These are phyloP conservation scores for Carcharodon carcharias DNA, from an alignment of 2,797 vertebrate genomes.

Conservation along the genomic window DNA sequence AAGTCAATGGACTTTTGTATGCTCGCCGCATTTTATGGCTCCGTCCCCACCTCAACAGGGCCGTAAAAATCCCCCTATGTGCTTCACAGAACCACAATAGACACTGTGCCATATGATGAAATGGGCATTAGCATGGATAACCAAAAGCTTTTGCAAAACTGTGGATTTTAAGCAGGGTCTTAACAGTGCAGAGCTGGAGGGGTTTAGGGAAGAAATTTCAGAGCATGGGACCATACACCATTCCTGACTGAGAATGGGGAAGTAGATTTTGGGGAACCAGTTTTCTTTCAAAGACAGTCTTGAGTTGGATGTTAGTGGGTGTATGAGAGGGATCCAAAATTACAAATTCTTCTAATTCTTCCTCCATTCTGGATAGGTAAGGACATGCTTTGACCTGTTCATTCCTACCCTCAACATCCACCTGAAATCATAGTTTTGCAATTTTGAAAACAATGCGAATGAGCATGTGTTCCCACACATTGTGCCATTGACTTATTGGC, in stretches of 20 bases:
- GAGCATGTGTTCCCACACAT: not conserved
- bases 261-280: not conserved
- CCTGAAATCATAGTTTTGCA: not conserved
- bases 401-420: not conserved
- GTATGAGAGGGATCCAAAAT: not conserved
- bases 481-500: not conserved
- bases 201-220: not conserved
- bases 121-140: not conserved
- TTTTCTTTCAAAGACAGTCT: not conserved
- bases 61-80: no score
- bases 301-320: not conserved
- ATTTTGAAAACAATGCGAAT: not conserved
- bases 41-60: no score
- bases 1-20: no score
- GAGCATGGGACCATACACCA: not conserved
- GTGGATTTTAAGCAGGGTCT: not conserved
- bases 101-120: not conserved
- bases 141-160: not conserved
- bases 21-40: no score
- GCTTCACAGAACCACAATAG: not conserved
- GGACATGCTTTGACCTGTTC: not conserved
- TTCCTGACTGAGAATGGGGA: not conserved
- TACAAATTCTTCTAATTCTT: not conserved
- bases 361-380: not conserved
- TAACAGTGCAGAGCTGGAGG: not conserved